Evolutionary conservation across 2,113 vertebrate genomes (phyloP), one percentile per base, ranked within the genome.

Genomic region (Ammospiza nelsoni): DNA sequence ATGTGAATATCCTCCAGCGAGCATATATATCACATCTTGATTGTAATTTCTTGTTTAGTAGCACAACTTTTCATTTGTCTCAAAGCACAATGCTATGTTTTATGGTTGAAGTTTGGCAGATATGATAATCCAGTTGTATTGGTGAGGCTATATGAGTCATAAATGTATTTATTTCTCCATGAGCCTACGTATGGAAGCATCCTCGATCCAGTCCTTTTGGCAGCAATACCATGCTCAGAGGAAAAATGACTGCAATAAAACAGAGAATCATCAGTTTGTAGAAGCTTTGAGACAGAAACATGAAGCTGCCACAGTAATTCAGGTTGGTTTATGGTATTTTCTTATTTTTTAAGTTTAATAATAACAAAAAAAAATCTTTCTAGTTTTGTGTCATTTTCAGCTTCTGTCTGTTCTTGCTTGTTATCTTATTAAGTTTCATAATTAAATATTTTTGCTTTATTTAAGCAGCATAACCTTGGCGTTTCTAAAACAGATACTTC

Each of bases 301-400:
- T 80, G 92, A 96, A 62, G 99, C 99, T 84, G 99, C 99, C 62
- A 97, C 98, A 37, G 62, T 98, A 74, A 99, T 99, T 97, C 99
- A 99, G 99, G 99, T 99, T 96, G 73, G 90, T 96, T 73, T 94
- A 24, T 41, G 33, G 15, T 46, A 44, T 71, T 93, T 25, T 54
- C 9, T 69, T 74, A 52, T 54, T 81, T 92, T 63, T 1, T n/a
- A 62, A 55, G 55, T 79, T 79, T 49, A 83, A 29, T 46, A 66
- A 11, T 27, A 49, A 51, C 24, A 65, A 51, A 63, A 58, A 51
- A 15, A 25, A 37, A 7, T 20, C 18, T 54, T 76, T 49, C 11
- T 86, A 3, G 6, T 71, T 84, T 59, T 86, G 6, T 39, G 9
- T 59, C 76, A 19, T 68, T 72, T 4, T 43, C 7, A 55, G 78